Evolutionary conservation across 1,140 invertebrate species (phyloP).

Genomic region (Apis cerana): DNA sequence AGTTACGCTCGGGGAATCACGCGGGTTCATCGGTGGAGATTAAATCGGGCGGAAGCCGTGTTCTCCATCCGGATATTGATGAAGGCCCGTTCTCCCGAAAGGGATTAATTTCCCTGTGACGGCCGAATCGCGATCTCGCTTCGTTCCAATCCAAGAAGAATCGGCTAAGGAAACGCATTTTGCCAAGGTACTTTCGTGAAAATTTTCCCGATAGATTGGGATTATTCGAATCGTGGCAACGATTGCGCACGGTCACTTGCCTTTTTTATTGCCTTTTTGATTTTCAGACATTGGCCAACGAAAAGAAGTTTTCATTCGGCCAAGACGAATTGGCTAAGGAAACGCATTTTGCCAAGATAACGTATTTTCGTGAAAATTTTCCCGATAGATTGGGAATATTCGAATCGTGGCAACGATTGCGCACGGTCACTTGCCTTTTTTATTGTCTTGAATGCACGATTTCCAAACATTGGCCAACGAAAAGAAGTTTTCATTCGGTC

Average conservation of each 20-base stretch:
- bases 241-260: neutral
- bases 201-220: no score
- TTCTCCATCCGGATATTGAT: constrained; percentile 52
- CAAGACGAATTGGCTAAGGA: no score
- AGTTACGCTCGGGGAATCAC: constrained; percentile 34
- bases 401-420: neutral
- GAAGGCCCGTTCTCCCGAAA: constrained; percentile 27
- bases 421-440: neutral
- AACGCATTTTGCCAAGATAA: no score
- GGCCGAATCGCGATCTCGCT: neutral
- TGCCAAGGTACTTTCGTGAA: no score
- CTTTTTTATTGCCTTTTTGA: neutral
- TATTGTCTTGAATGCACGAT: no score
- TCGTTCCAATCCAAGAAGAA: neutral
- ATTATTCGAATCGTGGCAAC: neutral
- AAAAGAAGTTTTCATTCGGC: neutral
- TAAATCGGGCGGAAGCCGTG: constrained; percentile 47
- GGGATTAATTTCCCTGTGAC: constrained; percentile 47
- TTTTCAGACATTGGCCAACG: no score
- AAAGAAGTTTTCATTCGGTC: no score
- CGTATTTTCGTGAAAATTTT: neutral
- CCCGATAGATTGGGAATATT: neutral
- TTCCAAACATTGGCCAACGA: no score
- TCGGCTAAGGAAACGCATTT: neutral
- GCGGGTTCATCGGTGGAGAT: constrained; percentile 50